A percentile compares a stretch with the other conserved stretches of the same genome.
These are phyloP conservation scores for Neolamprologus toae DNA, from an alignment of 2,113 vertebrate species.

Conservation along the genomic window DNA sequence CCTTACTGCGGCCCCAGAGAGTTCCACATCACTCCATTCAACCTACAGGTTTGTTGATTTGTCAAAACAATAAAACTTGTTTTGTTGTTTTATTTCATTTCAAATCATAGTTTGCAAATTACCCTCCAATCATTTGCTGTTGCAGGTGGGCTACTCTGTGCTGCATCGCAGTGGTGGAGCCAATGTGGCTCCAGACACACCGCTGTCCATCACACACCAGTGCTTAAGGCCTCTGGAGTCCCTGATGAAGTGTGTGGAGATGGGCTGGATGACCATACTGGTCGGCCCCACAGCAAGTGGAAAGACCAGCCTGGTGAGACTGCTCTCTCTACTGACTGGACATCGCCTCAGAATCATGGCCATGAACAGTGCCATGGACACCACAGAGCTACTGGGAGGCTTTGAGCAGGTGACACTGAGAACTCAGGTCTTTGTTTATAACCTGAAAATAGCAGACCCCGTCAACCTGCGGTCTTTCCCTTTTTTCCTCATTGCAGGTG, in stretches of 20 bases:
- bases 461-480: background rate
- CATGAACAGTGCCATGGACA: constrained; percentile 97
- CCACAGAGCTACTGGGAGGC: constrained; percentile 91
- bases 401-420: constrained; percentile 86
- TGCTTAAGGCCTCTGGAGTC: constrained; percentile 84
- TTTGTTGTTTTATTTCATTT: background rate
- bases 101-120: background rate
- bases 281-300: constrained; percentile 89
- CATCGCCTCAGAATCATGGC: constrained; percentile 87
- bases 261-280: constrained; percentile 95
- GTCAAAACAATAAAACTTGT: background rate
- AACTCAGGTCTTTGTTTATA: accelerated
- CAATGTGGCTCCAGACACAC: constrained; percentile 69
- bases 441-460: background rate
- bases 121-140: background rate
- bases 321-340: constrained; percentile 87
- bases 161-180: constrained; percentile 79
- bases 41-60: constrained; percentile 88
- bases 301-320: constrained; percentile 88
- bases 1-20: constrained; percentile 82
- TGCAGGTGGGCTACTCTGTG: constrained; percentile 87
- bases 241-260: constrained; percentile 94
- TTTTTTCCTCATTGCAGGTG: constrained; percentile 60
- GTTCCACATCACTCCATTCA: constrained; percentile 87
- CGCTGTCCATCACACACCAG: constrained; percentile 84